Evolutionary conservation across 2,888 invertebrate species (phyloP).

Genomic region (Drosophila meridionalis): DNA sequence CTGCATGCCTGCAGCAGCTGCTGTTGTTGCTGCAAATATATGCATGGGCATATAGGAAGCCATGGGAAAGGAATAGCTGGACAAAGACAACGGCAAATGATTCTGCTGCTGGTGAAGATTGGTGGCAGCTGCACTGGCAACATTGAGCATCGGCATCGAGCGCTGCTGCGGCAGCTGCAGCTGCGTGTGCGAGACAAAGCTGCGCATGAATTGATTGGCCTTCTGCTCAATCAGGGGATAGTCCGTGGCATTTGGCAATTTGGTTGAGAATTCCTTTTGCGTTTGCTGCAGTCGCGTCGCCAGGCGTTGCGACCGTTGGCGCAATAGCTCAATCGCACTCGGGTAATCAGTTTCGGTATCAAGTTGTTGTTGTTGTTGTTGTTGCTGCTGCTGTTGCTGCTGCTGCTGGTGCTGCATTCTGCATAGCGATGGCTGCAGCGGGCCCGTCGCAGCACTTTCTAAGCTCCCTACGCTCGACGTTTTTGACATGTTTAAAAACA

Average conservation of each 20-base stretch:
- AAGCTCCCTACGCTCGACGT: slow-evolving; percentile 53
- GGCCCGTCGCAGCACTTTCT: slow-evolving; percentile 27
- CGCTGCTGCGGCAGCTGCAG: slow-evolving; percentile 5
- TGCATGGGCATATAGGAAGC: slow-evolving; percentile 12
- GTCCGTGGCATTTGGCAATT: slow-evolving; percentile 4
- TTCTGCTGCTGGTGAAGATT: not conserved
- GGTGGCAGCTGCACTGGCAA: not conserved
- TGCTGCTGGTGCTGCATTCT: slow-evolving; percentile 6
- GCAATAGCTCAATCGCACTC: slow-evolving; percentile 46
- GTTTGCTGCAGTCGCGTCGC: slow-evolving; percentile 52
- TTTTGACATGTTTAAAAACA: slow-evolving; percentile 58
- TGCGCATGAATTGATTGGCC: slow-evolving; percentile 47
- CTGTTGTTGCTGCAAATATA: slow-evolving; percentile 7
- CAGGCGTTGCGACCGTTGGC: slow-evolving; percentile 55
- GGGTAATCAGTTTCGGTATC: slow-evolving; percentile 22
- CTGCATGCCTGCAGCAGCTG: not conserved
- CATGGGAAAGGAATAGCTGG: slow-evolving; percentile 14
- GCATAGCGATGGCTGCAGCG: slow-evolving; percentile 21
- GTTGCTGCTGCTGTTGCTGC: not conserved
- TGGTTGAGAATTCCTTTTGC: slow-evolving; percentile 38
- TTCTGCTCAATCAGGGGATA: slow-evolving; percentile 17
- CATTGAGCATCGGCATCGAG: not conserved
- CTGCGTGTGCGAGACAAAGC: slow-evolving; percentile 24
- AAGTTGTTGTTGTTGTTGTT: not conserved
- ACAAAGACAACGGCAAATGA: slow-evolving; percentile 9